These are phyloP conservation scores for Globodera rostochiensis DNA, from an alignment of 1,140 invertebrate genomes.

Conservation along the genomic window DNA sequence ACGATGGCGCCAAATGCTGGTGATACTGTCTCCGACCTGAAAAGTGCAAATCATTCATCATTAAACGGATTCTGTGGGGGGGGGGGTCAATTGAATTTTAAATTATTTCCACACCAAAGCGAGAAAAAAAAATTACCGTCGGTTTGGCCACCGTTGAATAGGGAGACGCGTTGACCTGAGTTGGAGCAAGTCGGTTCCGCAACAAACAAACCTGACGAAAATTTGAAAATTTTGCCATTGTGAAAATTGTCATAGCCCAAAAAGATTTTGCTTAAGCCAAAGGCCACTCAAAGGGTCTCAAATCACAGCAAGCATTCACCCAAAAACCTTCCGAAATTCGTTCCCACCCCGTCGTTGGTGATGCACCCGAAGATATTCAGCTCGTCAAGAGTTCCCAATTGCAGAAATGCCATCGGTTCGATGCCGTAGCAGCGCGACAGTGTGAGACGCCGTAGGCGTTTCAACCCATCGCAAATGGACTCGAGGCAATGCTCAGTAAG, in stretches of 20 bases:
- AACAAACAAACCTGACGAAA: neutral
- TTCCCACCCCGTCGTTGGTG: slow-evolving; percentile 17
- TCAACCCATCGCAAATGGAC: slow-evolving; percentile 6
- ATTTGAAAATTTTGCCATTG: neutral
- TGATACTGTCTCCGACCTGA: neutral
- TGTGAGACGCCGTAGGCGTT: slow-evolving; percentile 9
- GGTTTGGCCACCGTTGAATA: slow-evolving; percentile 26
- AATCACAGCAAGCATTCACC: too few relatives aligned
- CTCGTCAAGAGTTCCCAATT: slow-evolving; percentile 9
- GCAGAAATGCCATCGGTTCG: slow-evolving; percentile 23
- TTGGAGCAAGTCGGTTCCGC: slow-evolving; percentile 18
- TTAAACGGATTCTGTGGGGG: too few relatives aligned
- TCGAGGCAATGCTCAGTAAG: slow-evolving; percentile 18
- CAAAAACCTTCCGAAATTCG: neutral
- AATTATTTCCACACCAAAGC: too few relatives aligned
- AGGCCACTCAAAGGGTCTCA: too few relatives aligned
- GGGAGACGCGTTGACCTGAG: slow-evolving; percentile 14
- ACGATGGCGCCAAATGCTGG: slow-evolving; percentile 26
- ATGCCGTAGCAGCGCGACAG: slow-evolving; percentile 29
- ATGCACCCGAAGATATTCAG: slow-evolving; percentile 30
- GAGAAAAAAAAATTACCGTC: neutral
- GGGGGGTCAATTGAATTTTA: too few relatives aligned
- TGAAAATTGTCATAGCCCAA: too few relatives aligned
- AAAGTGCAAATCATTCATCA: neutral
- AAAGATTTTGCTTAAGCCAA: too few relatives aligned